Conservation (phyloP, 2,113 vertebrate genomes). For the Cathartes aura region DNA sequence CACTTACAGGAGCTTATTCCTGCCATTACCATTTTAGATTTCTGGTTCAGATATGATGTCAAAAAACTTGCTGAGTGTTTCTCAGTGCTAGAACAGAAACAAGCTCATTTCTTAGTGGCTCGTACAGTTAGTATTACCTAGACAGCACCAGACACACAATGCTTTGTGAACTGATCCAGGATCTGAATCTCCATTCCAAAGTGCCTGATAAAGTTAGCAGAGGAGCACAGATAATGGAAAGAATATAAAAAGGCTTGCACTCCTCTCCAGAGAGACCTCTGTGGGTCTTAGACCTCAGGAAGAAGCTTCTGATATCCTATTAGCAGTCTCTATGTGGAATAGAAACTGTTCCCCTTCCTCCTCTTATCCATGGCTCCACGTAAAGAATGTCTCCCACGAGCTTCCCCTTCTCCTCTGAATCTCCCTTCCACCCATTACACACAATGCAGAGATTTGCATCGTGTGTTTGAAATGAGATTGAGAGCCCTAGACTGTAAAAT, state of each 20-base stretch:
- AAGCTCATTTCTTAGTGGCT: neutral
- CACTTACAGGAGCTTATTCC: neutral
- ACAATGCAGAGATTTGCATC: neutral
- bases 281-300: neutral
- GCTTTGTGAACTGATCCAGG: neutral
- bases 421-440: neutral
- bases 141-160: neutral
- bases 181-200: neutral
- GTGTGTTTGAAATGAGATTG: neutral
- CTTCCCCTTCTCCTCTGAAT: neutral
- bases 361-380: accelerated
- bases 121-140: neutral
- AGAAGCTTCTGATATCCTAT: neutral
- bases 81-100: neutral
- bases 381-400: neutral
- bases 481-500: neutral
- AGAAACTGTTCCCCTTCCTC: neutral
- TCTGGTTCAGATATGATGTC: neutral
- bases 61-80: neutral
- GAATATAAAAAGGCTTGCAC: neutral
- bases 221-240: neutral
- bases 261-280: neutral
- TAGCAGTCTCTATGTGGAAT: neutral
- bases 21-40: neutral
- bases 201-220: neutral